These are phyloP conservation scores for Drosophila prosaltans DNA, from an alignment of 1,140 invertebrate genomes.

Conservation along the genomic window DNA sequence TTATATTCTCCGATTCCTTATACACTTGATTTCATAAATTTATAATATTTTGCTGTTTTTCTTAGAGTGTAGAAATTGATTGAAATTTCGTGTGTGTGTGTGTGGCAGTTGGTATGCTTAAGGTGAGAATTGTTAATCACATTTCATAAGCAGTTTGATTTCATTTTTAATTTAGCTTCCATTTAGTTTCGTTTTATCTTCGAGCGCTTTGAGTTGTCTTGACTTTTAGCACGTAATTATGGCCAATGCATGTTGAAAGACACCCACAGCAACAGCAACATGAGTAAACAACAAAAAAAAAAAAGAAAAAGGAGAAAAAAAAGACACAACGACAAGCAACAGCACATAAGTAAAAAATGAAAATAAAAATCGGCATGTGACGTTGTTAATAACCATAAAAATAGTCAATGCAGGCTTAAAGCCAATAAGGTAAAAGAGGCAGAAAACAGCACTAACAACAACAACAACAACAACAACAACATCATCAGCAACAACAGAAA, in stretches of 20 bases:
- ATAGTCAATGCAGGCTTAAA: slow-evolving; percentile 39
- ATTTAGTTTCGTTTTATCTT: slow-evolving; percentile 54
- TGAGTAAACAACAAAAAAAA: slow-evolving; percentile 29
- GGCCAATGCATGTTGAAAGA: slow-evolving; percentile 55
- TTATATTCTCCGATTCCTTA: too few relatives aligned
- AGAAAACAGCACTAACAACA: background rate
- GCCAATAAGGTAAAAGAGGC: slow-evolving; percentile 29
- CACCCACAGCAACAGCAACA: slow-evolving; percentile 54
- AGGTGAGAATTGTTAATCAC: slow-evolving; percentile 10
- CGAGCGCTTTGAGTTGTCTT: slow-evolving; percentile 62
- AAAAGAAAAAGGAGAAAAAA: slow-evolving; percentile 37
- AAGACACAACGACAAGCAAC: slow-evolving; percentile 28
- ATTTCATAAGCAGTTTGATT: slow-evolving; percentile 20
- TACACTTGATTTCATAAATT: too few relatives aligned
- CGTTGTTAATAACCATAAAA: slow-evolving; percentile 74
- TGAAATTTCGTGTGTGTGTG: background rate
- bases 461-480: slow-evolving; percentile 13
- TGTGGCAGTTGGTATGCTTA: background rate
- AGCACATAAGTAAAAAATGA: slow-evolving; percentile 43
- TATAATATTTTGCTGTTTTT: too few relatives aligned
- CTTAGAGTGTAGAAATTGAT: background rate
- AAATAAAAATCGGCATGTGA: slow-evolving; percentile 44
- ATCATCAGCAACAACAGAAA: slow-evolving; percentile 32
- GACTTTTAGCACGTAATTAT: slow-evolving; percentile 74
- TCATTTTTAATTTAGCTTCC: slow-evolving; percentile 33